Base-by-base conservation (phyloP, 2,888 invertebrate genomes). In the Eucriotettix oculatus region DNA sequence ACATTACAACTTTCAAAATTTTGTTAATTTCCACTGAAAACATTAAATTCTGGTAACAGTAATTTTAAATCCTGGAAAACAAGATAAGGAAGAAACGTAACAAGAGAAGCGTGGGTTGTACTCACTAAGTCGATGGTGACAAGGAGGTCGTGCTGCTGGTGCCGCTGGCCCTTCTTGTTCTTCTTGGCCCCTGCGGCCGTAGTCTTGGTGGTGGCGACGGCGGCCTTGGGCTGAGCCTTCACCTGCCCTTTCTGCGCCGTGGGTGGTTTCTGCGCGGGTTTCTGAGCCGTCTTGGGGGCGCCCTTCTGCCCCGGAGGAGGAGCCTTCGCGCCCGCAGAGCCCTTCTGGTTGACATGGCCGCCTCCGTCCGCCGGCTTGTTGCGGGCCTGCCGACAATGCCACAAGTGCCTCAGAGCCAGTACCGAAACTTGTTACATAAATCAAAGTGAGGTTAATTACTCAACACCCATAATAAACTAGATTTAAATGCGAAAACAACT, bases 101-200 rank as follows among this genome's bases (percentile, higher is more conserved):
- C n/a, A n/a, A n/a, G n/a, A n/a, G n/a, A n/a, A n/a, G n/a, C n/a
- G n/a, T n/a, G 29, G 29, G 2, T 29, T 29, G 29, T 29, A 75
- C 85, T 84, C 71, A 89, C 90, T 81, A 89, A 73, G 72, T 89
- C 84, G 68, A 90, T 89, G 66, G 87, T 89, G 67, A 90, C 89
- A 66, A 85, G 83, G 60, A 89, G 81, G 69, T 90, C 89, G 68
- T 89, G 86, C 70, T 86, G 86, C 70, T 87, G 87, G 66, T 88
- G 84, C 68, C 86, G 83, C 68, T 87, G 85, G 14, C 86, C 86
- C 73, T 85, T 85, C 76, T 86, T 86, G 54, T 64, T 65, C 73
- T 84, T 83, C 74, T 86, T 84, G 66, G 80, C 80, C 66, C 84
- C 81, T 64, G 80, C 82, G 60, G 78, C 78, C 0, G 77, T 78